Base-by-base conservation (phyloP, 2,113 vertebrate genomes). In the Ceyx melanurus region DNA sequence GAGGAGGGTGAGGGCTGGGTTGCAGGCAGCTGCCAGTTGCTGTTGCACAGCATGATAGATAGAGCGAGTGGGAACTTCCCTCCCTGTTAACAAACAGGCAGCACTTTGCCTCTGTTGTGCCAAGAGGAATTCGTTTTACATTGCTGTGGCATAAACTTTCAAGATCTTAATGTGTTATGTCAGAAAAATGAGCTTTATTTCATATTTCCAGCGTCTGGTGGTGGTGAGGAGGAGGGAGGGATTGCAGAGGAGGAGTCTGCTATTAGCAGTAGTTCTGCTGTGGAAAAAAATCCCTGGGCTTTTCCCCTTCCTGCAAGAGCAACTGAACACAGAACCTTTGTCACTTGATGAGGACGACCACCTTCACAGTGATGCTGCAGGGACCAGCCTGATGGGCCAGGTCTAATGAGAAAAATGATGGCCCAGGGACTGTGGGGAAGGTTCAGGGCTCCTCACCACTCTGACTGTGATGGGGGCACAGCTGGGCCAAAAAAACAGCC, bases 261-360 rank as follows among this genome's bases (percentile, higher is more conserved):
- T 81, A 35, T 90, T 89, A 94, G 51, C 50, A 72, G 83, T 50
- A 82, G 65, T 50, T 92, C 70, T 84, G 64, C 42, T 82, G 84
- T 43, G 46, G 10, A 20, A 67, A 60, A 84, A 50, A 51, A 37
- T n/a, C 17, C 5, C 12, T 51, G 56, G 57, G 58, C 40, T 76
- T 89, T 77, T 56, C 15, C 3, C 11, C 3, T 13, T 74, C 37
- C 25, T 77, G 93, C 90, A 96, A 96, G 95, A 97, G 71, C 92
- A 95, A 94, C 81, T 83, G 90, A 97, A 96, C 95, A 96, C 96
- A 98, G 97, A 97, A 95, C 94, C 96, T 98, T 95, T 97, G 96
- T 96, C 96, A 95, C 86, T 97, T 96, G 86, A 42, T 92, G 80
- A 86, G 72, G 96, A 89, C 89, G 94, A 94, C 94, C 97, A 97